These are phyloP conservation scores for Meliscaeva auricollis DNA, from an alignment of 2,888 invertebrate species.

Conservation along the genomic window DNA sequence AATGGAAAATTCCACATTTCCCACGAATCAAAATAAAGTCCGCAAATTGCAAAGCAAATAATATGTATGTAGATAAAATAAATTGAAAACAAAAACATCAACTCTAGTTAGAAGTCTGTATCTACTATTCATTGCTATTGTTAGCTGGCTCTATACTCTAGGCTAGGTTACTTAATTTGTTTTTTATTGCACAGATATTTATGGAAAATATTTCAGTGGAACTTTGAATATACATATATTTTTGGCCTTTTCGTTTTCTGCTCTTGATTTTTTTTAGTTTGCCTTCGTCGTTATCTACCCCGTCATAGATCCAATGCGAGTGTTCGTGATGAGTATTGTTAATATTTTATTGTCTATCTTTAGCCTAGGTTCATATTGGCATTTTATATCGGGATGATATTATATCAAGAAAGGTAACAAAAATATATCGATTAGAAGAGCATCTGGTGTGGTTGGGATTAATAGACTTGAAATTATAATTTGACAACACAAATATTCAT, in stretches of 20 bases:
- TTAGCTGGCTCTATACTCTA: conserved; percentile 10
- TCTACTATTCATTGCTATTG: conserved; percentile 15
- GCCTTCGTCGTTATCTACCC: conserved; percentile 13
- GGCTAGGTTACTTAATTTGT: neutral
- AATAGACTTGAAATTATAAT: conserved; percentile 10
- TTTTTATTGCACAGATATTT: conserved; percentile 58
- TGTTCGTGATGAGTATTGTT: conserved; percentile 16
- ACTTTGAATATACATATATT: conserved; percentile 20
- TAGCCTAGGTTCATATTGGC: neutral
- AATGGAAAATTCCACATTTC: conserved; percentile 48
- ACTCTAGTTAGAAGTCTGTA: neutral
- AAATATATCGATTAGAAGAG: conserved; percentile 21
- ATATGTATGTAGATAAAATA: conserved; percentile 1
- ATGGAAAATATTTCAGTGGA: conserved; percentile 64
- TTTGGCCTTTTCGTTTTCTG: conserved; percentile 37
- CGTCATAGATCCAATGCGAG: neutral
- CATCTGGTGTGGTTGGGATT: conserved; percentile 18
- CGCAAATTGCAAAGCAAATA: conserved; percentile 56
- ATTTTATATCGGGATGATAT: neutral
- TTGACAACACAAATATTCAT: conserved; percentile 27
- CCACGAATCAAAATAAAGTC: conserved; percentile 50
- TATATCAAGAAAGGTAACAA: neutral
- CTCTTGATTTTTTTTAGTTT: conserved; percentile 6
- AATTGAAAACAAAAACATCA: conserved; percentile 32
- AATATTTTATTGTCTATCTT: conserved; percentile 25